Evolutionary conservation across 2,888 invertebrate genomes (phyloP).

Genomic region (Dorcus hopei): DNA sequence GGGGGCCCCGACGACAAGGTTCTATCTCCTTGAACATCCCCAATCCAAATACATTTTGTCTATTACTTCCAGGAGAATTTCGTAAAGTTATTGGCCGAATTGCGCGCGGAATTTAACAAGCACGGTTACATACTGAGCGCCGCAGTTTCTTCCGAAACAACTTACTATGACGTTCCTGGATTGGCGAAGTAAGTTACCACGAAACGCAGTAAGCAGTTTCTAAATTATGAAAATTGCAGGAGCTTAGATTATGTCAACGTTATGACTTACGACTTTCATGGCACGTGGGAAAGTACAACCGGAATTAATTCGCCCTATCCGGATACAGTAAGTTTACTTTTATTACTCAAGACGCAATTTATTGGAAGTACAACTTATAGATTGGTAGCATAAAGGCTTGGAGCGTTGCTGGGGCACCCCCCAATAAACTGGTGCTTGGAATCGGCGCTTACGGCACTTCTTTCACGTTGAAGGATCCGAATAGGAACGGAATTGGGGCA

Average conservation of each 20-base stretch:
- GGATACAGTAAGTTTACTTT: conserved; percentile 36
- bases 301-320: conserved; percentile 61
- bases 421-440: conserved; percentile 66
- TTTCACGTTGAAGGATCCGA: conserved; percentile 55
- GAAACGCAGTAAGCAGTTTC: neutral
- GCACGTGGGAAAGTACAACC: conserved; percentile 60
- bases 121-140: conserved; percentile 56
- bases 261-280: conserved; percentile 73
- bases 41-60: neutral
- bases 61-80: conserved; percentile 38
- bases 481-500: conserved; percentile 54
- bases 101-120: conserved; percentile 53
- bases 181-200: conserved; percentile 50
- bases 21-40: neutral
- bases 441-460: conserved; percentile 67
- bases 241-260: conserved; percentile 64
- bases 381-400: conserved; percentile 49
- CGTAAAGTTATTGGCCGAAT: conserved; percentile 52
- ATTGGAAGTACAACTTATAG: neutral
- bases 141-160: conserved; percentile 57
- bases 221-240: conserved; percentile 39
- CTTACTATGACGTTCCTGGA: conserved; percentile 59
- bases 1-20: conserved; percentile 44
- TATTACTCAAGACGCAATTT: neutral
- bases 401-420: conserved; percentile 55